Conservation (phyloP, 1,140 invertebrate genomes). For the Apis dorsata region DNA sequence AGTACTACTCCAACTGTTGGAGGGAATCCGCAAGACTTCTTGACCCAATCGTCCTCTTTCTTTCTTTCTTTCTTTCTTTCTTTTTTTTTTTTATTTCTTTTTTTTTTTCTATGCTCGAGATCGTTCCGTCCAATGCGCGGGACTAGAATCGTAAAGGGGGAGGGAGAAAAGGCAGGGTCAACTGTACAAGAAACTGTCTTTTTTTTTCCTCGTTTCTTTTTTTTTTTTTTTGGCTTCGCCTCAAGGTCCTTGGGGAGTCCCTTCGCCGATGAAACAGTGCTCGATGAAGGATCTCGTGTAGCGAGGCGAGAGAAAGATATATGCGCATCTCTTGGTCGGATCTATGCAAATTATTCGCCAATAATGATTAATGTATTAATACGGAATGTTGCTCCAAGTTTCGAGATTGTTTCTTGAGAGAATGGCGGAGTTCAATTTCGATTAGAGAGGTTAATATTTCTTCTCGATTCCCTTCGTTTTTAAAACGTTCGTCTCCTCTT, state of each 20-base stretch:
- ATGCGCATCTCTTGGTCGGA: not conserved
- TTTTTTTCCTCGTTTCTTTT: not conserved
- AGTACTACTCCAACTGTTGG: slow-evolving; percentile 73
- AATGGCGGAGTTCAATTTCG: not conserved
- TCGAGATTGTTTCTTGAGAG: not conserved
- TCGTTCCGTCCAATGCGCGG: not conserved
- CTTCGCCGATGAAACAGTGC: not conserved
- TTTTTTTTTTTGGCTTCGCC: too few relatives aligned
- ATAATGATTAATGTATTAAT: not conserved
- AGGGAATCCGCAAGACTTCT: slow-evolving; percentile 62
- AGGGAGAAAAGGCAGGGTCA: slow-evolving; percentile 8
- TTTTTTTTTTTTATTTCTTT: not conserved
- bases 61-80: slow-evolving; percentile 2
- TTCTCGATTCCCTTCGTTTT: not conserved
- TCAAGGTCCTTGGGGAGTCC: not conserved
- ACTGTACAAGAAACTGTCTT: slow-evolving; percentile 1
- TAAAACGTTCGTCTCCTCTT: not conserved
- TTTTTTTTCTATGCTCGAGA: not conserved
- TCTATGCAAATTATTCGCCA: not conserved
- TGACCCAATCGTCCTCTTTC: slow-evolving; percentile 44
- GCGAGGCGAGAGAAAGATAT: not conserved
- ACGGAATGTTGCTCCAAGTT: too few relatives aligned
- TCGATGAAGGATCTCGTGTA: slow-evolving; percentile 1
- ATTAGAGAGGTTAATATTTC: not conserved
- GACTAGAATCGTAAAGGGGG: slow-evolving; percentile 16